Percentiles rank a stretch among this genome's conserved stretches.
Evolutionary conservation across 2,113 vertebrate species (phyloP).

Genomic region (Scomber scombrus): DNA sequence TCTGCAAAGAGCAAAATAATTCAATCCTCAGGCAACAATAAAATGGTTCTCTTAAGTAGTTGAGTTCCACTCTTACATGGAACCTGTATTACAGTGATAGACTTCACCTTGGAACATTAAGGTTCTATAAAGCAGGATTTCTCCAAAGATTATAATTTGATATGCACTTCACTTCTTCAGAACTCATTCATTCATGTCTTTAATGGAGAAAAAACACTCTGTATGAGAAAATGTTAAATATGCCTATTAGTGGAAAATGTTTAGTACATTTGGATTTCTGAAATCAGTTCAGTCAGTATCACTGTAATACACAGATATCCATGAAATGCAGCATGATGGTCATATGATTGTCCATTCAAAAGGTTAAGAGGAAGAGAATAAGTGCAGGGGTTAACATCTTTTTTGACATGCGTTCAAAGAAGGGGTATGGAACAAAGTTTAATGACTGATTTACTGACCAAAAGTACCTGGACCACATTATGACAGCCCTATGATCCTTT

Average conservation of each 20-base stretch:
- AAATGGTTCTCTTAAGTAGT: not conserved
- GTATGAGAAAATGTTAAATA: not conserved
- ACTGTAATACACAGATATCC: constrained; percentile 31
- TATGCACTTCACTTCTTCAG: no score
- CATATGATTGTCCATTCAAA: constrained; percentile 37
- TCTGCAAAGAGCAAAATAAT: not conserved
- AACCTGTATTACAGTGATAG: constrained; percentile 29
- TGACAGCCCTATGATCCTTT: no score
- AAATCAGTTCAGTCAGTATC: not conserved
- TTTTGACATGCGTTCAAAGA: constrained; percentile 31
- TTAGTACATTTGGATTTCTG: not conserved
- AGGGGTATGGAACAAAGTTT: constrained; percentile 24
- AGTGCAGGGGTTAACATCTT: constrained; percentile 5
- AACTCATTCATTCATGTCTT: no score
- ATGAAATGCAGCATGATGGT: constrained; percentile 44
- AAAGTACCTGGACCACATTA: not conserved
- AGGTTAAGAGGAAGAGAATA: constrained; percentile 6
- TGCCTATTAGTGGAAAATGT: not conserved
- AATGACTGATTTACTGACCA: not conserved
- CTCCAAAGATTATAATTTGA: no score
- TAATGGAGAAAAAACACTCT: no score
- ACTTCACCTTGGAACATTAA: no score
- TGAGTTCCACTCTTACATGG: not conserved
- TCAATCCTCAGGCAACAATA: not conserved
- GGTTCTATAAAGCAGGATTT: no score